Base-by-base conservation (phyloP, 2,797 vertebrate genomes). In the Schizopygopsis pylzovi region DNA sequence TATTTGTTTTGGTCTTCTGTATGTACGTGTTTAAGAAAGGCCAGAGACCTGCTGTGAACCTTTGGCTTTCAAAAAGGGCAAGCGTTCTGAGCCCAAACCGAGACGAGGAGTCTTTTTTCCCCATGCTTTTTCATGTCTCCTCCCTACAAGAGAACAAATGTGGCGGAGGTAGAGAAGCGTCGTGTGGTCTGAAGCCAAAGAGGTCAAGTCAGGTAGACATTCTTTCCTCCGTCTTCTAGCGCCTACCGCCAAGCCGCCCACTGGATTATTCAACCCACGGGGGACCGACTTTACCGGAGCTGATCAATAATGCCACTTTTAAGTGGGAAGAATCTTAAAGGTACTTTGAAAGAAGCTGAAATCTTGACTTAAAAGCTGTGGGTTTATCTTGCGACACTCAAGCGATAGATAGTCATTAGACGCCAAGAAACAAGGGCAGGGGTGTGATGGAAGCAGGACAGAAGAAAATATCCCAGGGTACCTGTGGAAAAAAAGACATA, bases 231-330 rank as follows among this genome's bases (percentile, higher is more conserved):
- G 13, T 86, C 79, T 88, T 86, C 81, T n/a, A 43, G 65, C 71
- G 54, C 39, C 84, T 61, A 68, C 61, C 8, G 16, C n/a, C 39
- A 61, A 75, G 78, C 82, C 54, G 56, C 76, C 81, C 85, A 89
- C 81, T 63, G 61, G 59, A 90, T 90, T 85, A 89, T 81, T 86
- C 85, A 89, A 79, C 72, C 61, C 85, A 86, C 56, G 2, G 52
- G 85, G 76, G 86, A 88, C 49, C 16, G 70, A 70, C 67, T 87
- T 85, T 81, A 72, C 77, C 72, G 77, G 77, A 86, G 81, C 75
- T 75, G 84, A 88, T 91, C 89, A 88, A 90, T 90, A 90, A 78
- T n/a, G 47, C 56, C 79, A 86, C 89, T 90, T 89, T 86, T 79
- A 89, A 89, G 84, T 87, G 68, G 61, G 47, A 43, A 43, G 61